Conservation (phyloP, 2,888 invertebrate species). For the Myopa testacea region DNA sequence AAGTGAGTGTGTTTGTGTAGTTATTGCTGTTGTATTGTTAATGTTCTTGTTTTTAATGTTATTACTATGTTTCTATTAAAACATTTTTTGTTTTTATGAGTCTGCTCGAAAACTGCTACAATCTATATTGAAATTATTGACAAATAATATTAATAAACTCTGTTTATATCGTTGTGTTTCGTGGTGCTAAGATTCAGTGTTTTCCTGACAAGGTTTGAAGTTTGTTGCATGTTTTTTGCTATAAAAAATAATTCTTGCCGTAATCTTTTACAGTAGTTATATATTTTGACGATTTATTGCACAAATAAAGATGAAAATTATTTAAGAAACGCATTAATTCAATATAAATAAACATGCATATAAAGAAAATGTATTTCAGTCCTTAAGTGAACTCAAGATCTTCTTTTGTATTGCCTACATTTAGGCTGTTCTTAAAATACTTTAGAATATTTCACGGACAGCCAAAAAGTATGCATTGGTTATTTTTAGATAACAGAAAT, state of each 20-base stretch:
- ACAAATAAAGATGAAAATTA: not conserved
- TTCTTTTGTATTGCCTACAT: too few species aligned
- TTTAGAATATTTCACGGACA: too few species aligned
- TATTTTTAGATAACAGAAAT: too few species aligned
- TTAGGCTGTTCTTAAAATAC: too few species aligned
- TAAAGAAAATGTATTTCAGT: too few species aligned
- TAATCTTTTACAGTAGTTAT: not conserved
- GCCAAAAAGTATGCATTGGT: too few species aligned
- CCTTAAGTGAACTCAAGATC: too few species aligned
- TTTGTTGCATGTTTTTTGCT: not conserved
- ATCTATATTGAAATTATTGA: not conserved
- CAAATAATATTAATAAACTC: constrained; percentile 1
- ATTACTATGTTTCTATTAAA: constrained; percentile 13
- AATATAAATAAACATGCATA: too few species aligned
- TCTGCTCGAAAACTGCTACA: constrained; percentile 32
- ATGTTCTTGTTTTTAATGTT: constrained; percentile 1
- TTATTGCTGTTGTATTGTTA: constrained; percentile 12
- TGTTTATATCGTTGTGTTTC: not conserved
- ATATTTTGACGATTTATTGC: constrained; percentile 5
- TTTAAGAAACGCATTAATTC: too few species aligned
- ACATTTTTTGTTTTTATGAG: not conserved
- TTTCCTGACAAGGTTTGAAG: constrained; percentile 25
- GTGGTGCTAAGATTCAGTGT: constrained; percentile 20
- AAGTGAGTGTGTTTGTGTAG: constrained; percentile 36
- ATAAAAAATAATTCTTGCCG: not conserved